Percentiles rank a stretch among this genome's conserved stretches.
phyloP scores from a whole-genome alignment of 2,888 invertebrate species.

The Tipula unca region DNA sequence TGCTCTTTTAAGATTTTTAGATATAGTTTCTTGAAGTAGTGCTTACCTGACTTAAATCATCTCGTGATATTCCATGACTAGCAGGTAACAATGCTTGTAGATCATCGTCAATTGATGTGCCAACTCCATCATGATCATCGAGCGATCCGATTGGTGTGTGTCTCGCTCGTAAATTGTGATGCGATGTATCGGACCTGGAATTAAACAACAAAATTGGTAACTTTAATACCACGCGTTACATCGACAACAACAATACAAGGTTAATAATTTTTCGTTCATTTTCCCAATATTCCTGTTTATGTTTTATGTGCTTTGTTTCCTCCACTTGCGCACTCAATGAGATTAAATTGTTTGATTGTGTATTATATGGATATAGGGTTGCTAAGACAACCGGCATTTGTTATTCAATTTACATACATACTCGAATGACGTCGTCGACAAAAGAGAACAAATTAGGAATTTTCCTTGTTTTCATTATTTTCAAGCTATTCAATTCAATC shows the following conservation, averaged over 20 bases:
- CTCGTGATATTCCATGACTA: slow-evolving; percentile 37
- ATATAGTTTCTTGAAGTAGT: background rate
- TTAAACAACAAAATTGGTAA: slow-evolving; percentile 18
- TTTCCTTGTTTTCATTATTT: background rate
- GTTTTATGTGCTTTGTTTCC: background rate
- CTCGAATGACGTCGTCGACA: background rate
- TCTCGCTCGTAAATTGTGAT: slow-evolving; percentile 25
- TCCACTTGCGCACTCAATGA: background rate
- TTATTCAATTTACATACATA: background rate
- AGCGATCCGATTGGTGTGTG: slow-evolving; percentile 21
- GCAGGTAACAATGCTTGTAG: slow-evolving; percentile 40
- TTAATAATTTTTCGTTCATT: background rate
- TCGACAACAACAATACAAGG: background rate
- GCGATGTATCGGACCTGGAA: slow-evolving; percentile 23
- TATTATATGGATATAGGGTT: background rate
- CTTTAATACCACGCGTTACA: background rate
- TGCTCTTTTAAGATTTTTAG: too few relatives aligned
- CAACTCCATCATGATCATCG: slow-evolving; percentile 34
- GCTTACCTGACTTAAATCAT: slow-evolving; percentile 43
- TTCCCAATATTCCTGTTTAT: background rate
- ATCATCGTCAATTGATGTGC: slow-evolving; percentile 38
- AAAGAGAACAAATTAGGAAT: background rate
- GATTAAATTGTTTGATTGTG: background rate
- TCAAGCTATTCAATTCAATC: background rate
- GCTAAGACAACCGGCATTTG: background rate